A percentile compares a stretch with the other conserved stretches of the same genome.
These are phyloP conservation scores for Petrocephalus zakoni DNA, from an alignment of 2,113 vertebrate species.

Conservation along the genomic window DNA sequence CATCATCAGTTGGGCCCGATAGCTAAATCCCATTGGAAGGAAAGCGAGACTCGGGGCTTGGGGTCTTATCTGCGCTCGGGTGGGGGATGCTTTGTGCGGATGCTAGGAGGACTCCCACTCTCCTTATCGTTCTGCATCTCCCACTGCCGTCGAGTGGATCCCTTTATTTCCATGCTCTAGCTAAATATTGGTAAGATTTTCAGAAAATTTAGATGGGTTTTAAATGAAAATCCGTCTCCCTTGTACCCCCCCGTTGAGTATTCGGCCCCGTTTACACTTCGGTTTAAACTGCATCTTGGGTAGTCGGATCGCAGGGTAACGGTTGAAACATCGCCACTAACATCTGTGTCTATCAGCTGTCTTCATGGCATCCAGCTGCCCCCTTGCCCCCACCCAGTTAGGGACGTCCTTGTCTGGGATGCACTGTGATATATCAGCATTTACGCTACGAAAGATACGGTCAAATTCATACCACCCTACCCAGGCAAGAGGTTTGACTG, in stretches of 20 bases:
- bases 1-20: slow-evolving; percentile 21
- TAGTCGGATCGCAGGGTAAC: not conserved
- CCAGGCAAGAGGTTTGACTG: not conserved
- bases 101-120: not conserved
- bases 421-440: too few relatives aligned
- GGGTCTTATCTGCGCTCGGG: slow-evolving; percentile 25
- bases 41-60: slow-evolving; percentile 7
- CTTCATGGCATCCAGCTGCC: not conserved
- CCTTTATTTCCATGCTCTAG: not conserved
- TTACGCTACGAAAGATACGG: not conserved
- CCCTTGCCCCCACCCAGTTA: too few relatives aligned
- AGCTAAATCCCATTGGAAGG: slow-evolving; percentile 11
- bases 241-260: not conserved
- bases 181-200: not conserved
- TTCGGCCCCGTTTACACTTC: not conserved
- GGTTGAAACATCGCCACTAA: not conserved
- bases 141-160: not conserved
- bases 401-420: too few relatives aligned
- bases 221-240: not conserved
- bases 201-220: not conserved
- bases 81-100: not conserved
- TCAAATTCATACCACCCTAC: not conserved
- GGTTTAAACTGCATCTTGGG: not conserved
- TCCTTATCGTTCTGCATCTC: slow-evolving; percentile 12
- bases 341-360: not conserved